phyloP scores from a whole-genome alignment of 2,888 invertebrate species.

The Cordilura impudica region DNA sequence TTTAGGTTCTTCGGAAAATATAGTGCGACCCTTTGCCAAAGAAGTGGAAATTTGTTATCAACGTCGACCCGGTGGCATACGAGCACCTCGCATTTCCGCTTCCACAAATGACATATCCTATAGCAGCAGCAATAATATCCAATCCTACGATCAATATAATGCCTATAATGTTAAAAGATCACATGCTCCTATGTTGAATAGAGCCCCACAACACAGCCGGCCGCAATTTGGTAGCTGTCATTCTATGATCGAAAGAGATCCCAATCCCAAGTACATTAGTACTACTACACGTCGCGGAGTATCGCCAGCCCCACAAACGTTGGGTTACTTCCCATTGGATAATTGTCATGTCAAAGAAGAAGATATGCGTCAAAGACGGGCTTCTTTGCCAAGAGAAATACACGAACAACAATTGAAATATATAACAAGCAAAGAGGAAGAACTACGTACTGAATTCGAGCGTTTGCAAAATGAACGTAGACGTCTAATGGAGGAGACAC shows the following conservation, averaged over 20 bases:
- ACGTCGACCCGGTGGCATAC: conserved; percentile 70
- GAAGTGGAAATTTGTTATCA: conserved; percentile 77
- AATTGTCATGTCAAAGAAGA: conserved; percentile 50
- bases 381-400: conserved; percentile 83
- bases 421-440: conserved; percentile 83
- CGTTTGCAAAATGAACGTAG: conserved; percentile 81
- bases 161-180: conserved; percentile 71
- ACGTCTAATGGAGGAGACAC: conserved; percentile 74
- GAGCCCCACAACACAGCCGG: conserved; percentile 68
- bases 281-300: conserved; percentile 72
- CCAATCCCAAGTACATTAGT: conserved; percentile 74
- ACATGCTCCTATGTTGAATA: conserved; percentile 72
- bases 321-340: conserved; percentile 48
- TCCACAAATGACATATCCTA: conserved; percentile 73
- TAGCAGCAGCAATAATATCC: conserved; percentile 54
- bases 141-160: conserved; percentile 69
- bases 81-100: conserved; percentile 74
- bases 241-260: conserved; percentile 76
- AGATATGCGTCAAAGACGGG: conserved; percentile 71
- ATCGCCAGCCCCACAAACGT: conserved; percentile 67
- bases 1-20: conserved; percentile 76
- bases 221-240: conserved; percentile 74
- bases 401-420: conserved; percentile 81
- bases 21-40: conserved; percentile 74
- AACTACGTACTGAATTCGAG: conserved; percentile 82